Conservation (phyloP, 1,140 invertebrate genomes). For the Rhagoletis pomonella region DNA sequence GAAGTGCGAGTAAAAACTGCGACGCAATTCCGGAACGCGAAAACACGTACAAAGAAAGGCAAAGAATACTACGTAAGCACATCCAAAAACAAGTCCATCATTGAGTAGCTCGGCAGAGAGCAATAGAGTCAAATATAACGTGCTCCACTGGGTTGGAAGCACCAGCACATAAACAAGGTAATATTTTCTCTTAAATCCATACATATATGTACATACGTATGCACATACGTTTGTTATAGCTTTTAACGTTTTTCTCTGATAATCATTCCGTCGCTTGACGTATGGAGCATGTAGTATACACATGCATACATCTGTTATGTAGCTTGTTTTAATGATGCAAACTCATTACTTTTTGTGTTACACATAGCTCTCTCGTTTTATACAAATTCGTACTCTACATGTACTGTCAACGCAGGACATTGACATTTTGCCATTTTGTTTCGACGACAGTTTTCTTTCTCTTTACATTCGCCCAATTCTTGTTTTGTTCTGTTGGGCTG, state of each 20-base stretch:
- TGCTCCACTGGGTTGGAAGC: background rate
- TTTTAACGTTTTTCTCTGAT: background rate
- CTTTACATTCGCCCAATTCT: conserved; percentile 54
- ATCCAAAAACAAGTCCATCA: background rate
- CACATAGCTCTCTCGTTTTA: background rate
- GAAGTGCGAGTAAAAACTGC: conserved; percentile 17
- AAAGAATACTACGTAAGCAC: background rate
- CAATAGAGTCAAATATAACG: background rate
- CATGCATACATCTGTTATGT: background rate
- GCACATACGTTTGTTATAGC: background rate
- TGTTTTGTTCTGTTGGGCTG: background rate
- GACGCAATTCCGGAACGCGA: conserved; percentile 16
- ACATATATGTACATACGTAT: background rate
- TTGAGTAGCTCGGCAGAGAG: background rate
- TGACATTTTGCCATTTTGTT: conserved; percentile 74
- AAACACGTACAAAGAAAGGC: conserved; percentile 2
- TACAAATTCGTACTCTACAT: background rate
- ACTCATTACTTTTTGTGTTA: conserved; percentile 6
- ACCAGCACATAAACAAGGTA: background rate
- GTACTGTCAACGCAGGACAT: conserved; percentile 63
- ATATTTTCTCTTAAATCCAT: background rate
- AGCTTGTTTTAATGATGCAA: background rate
- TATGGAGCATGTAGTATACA: background rate
- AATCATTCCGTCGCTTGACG: background rate
- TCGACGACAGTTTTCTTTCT: conserved; percentile 71